These are phyloP conservation scores for Pachycephus smyrnensis DNA, from an alignment of 2,888 invertebrate species.

Conservation along the genomic window DNA sequence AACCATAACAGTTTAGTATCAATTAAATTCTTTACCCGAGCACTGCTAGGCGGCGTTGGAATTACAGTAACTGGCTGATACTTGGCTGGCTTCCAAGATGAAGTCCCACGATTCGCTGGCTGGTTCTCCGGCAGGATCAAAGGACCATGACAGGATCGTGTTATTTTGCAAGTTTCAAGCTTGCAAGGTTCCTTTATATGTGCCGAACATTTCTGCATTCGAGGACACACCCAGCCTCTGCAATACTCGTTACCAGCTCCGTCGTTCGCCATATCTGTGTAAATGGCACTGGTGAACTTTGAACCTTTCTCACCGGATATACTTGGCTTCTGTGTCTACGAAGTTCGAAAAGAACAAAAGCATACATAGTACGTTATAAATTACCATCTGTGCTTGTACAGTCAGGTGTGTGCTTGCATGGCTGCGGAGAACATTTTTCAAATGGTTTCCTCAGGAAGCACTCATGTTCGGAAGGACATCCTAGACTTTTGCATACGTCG, in stretches of 20 bases:
- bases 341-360: background rate
- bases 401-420: conserved; percentile 49
- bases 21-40: background rate
- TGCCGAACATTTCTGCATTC: conserved; percentile 39
- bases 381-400: conserved; percentile 42
- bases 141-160: conserved; percentile 40
- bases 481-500: conserved; percentile 42
- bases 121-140: background rate
- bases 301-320: too few species aligned
- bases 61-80: background rate
- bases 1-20: background rate
- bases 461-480: conserved; percentile 52
- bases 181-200: conserved; percentile 35
- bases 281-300: background rate
- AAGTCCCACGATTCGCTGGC: background rate
- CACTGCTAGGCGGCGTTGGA: background rate
- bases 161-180: conserved; percentile 36
- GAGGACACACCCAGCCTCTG: conserved; percentile 57
- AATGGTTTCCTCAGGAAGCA: conserved; percentile 52
- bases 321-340: too few species aligned
- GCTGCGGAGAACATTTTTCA: conserved; percentile 32
- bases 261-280: background rate
- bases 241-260: conserved; percentile 36
- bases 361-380: background rate
- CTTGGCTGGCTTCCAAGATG: background rate